These are phyloP conservation scores for Plutomurus gul DNA, from an alignment of 1,140 invertebrate genomes.

Conservation along the genomic window DNA sequence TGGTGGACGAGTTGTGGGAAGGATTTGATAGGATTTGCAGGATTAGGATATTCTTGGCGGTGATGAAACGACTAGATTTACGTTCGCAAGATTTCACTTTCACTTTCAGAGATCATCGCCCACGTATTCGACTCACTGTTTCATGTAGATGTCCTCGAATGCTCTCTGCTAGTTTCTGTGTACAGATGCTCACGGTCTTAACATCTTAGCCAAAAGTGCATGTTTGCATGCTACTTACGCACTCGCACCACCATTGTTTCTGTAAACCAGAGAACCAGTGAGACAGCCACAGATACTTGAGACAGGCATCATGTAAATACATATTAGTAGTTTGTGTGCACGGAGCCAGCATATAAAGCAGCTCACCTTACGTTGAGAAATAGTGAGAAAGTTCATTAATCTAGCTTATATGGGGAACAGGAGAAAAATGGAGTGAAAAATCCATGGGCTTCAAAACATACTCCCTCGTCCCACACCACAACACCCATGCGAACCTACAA, in stretches of 20 bases:
- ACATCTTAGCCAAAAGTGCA: too few relatives aligned
- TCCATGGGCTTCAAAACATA: too few relatives aligned
- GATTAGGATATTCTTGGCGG: conserved; percentile 23
- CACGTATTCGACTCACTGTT: too few relatives aligned
- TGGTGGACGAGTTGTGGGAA: conserved; percentile 15
- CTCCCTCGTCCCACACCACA: too few relatives aligned
- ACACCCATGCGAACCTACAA: not conserved
- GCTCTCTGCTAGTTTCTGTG: not conserved
- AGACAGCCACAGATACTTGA: too few relatives aligned
- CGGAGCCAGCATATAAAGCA: not conserved
- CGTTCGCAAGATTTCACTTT: conserved; percentile 26
- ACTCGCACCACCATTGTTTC: too few relatives aligned
- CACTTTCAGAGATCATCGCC: conserved; percentile 25
- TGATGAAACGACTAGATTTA: conserved; percentile 14
- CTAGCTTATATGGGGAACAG: conserved; percentile 22
- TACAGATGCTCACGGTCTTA: too few relatives aligned
- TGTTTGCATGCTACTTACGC: too few relatives aligned
- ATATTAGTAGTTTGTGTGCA: too few relatives aligned
- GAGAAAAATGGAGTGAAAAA: conserved; percentile 29
- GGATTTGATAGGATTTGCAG: conserved; percentile 11
- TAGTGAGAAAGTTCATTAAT: conserved; percentile 33
- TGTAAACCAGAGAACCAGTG: too few relatives aligned
- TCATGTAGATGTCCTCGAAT: too few relatives aligned
- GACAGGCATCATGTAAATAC: too few relatives aligned
- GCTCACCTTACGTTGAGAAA: not conserved